Conservation (phyloP, 1,140 invertebrate genomes). For the Gonatopus flavifemur region DNA sequence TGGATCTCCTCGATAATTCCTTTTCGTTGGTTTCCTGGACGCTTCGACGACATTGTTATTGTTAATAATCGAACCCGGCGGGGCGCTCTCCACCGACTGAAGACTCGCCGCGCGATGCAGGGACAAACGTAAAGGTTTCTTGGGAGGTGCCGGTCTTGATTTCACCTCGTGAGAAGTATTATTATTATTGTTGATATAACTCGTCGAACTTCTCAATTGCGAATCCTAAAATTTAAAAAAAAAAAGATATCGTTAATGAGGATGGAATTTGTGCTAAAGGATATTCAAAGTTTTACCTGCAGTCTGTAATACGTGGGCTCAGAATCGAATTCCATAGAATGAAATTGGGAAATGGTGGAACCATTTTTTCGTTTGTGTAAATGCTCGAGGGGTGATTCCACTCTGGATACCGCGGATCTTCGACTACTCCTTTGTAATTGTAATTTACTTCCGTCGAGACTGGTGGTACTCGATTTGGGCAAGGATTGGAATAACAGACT, state of each 20-base stretch:
- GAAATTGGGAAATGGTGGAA: conserved; percentile 27
- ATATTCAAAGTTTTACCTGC: conserved; percentile 41
- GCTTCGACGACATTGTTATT: too few relatives aligned
- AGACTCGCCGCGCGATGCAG: conserved; percentile 79
- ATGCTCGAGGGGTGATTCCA: conserved; percentile 42
- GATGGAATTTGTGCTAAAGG: not conserved
- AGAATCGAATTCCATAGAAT: conserved; percentile 51
- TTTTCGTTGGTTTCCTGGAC: conserved; percentile 56
- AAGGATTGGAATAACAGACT: conserved; percentile 42
- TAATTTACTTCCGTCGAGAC: conserved; percentile 44
- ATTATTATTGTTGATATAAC: conserved; percentile 25
- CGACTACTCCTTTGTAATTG: conserved; percentile 32
- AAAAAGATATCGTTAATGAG: not conserved
- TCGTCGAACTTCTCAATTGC: conserved; percentile 39
- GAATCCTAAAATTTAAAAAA: conserved; percentile 32
- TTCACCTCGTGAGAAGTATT: conserved; percentile 45
- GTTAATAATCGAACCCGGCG: conserved; percentile 35
- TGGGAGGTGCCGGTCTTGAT: conserved; percentile 73
- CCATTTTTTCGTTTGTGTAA: conserved; percentile 40
- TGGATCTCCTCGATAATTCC: conserved; percentile 62
- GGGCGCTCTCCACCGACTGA: conserved; percentile 68
- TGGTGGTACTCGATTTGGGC: too few relatives aligned
- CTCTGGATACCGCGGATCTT: conserved; percentile 32
- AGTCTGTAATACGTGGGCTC: conserved; percentile 52
- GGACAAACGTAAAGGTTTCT: conserved; percentile 80